Percentiles rank a stretch among this genome's conserved stretches.
Evolutionary conservation across 1,140 invertebrate species (phyloP).

Genomic region (Chironomus striatipennis): DNA sequence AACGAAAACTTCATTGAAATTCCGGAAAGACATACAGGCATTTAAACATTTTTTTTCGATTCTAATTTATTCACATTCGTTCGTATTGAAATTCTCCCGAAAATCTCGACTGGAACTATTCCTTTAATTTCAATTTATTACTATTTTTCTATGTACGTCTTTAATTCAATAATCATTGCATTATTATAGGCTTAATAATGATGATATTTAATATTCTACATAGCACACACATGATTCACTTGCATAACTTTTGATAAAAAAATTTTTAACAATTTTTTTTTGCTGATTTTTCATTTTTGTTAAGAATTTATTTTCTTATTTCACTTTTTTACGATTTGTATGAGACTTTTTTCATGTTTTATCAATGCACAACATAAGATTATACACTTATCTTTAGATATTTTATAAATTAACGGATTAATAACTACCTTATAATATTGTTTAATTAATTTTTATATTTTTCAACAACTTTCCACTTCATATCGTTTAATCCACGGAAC

Average conservation of each 20-base stretch:
- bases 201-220: not conserved
- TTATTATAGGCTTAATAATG: not conserved
- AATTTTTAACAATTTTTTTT: not conserved
- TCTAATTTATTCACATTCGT: not conserved
- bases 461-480: too few species aligned
- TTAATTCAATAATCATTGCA: not conserved
- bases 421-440: too few species aligned
- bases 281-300: conserved; percentile 9
- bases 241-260: not conserved
- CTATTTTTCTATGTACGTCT: not conserved
- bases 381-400: too few species aligned
- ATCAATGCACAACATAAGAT: too few species aligned
- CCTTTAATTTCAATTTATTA: not conserved
- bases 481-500: too few species aligned
- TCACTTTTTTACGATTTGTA: too few species aligned
- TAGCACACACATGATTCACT: conserved; percentile 7
- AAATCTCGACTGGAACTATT: not conserved
- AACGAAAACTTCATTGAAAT: not conserved
- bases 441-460: too few species aligned
- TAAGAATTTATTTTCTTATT: not conserved
- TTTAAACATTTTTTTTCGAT: not conserved
- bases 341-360: too few species aligned
- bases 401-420: too few species aligned
- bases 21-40: not conserved
- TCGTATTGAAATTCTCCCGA: not conserved